Base-by-base conservation (phyloP, 2,113 vertebrate species). In the Chamaetylas fuelleborni region DNA sequence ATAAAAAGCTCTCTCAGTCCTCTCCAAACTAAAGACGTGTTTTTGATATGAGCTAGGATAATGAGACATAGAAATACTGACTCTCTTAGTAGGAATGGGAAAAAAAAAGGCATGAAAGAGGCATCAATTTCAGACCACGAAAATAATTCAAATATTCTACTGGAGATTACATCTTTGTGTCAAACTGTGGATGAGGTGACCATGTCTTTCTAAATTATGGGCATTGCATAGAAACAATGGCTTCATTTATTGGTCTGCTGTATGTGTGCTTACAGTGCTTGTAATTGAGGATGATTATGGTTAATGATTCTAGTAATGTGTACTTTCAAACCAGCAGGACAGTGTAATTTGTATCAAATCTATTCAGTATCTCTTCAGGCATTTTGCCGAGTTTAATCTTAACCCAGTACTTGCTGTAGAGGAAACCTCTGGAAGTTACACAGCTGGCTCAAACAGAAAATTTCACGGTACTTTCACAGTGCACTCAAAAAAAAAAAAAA, bases 291-390 rank as follows among this genome's bases (percentile, higher is more conserved):
- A 96, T 98, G 98, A 99, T 99, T 98, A 98, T 96, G 97, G 97
- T 98, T 98, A 99, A 99, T 98, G 98, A 98, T 97, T 98, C 95
- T 98, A 98, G 98, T 98, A 98, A 99, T 98, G 97, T 95, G 94
- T 96, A 97, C 97, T 98, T 98, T 98, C 97, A 97, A 97, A 97
- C 90, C 97, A 98, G 98, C 97, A 98, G 98, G 98, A 98, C 98
- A 96, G 96, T 97, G 96, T 96, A 98, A 98, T 99, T 98, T 98
- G 96, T 98, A 98, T 98, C 98, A 98, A 98, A 98, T 94, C 93
- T 98, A 98, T 98, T 98, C 98, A 97, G 96, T 90, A 93, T 97
- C 98, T 98, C 98, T 97, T 98, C 96, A 97, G 98, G 98, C 98
- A 93, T 95, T 97, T 97, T 97, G 97, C 95, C 88, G 97, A 81